Conservation (phyloP, 1,140 invertebrate species). For the Chelonus insularis region DNA sequence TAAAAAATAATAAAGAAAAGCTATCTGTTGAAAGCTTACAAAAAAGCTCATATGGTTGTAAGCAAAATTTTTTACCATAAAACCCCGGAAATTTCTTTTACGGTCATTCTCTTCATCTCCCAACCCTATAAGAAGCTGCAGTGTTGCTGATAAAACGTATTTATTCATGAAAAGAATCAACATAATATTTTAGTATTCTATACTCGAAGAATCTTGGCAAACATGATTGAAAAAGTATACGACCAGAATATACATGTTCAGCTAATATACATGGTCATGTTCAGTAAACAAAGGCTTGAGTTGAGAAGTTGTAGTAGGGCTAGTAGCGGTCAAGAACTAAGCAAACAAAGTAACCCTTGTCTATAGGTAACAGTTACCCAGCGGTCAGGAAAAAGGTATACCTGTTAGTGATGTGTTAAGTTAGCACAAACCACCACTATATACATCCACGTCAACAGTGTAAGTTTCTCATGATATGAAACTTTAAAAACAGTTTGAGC, state of each 20-base stretch:
- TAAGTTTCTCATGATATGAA: too few species aligned
- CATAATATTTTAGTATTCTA: too few species aligned
- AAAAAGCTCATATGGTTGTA: too few species aligned
- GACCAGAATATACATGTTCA: not conserved
- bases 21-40: too few species aligned
- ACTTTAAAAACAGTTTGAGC: too few species aligned
- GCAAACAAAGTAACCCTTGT: conserved; percentile 44
- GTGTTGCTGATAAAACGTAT: not conserved
- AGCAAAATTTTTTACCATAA: too few species aligned
- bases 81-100: too few species aligned
- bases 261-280: conserved; percentile 5
- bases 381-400: conserved; percentile 8
- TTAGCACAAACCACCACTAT: conserved; percentile 29
- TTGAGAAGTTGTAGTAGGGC: conserved; percentile 29
- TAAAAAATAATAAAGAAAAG: too few species aligned
- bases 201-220: not conserved
- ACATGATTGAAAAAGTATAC: conserved; percentile 4
- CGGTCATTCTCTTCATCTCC: too few species aligned
- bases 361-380: conserved; percentile 19
- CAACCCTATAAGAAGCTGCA: too few species aligned
- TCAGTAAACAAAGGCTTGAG: not conserved
- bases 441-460: too few species aligned
- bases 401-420: too few species aligned
- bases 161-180: not conserved
- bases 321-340: conserved; percentile 43